Conservation (phyloP, 2,888 invertebrate genomes). For the Ophioninae sp. region DNA sequence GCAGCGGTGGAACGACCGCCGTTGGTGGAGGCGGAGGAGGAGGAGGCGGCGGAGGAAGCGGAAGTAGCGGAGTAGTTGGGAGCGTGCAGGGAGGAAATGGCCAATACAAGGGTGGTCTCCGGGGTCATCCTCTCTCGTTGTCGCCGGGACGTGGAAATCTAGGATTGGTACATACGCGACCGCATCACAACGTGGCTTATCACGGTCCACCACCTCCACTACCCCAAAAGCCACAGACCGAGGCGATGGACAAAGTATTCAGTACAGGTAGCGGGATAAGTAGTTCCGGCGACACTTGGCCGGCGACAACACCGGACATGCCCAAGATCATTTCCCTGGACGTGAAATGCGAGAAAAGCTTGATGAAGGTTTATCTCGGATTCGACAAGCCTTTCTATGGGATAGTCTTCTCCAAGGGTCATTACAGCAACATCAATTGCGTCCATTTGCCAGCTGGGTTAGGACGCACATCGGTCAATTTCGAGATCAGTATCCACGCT, state of each 20-base stretch:
- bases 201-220: conserved; percentile 88
- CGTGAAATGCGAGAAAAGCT: conserved; percentile 96
- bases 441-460: conserved; percentile 94
- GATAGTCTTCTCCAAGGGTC: conserved; percentile 97
- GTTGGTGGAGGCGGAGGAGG: conserved; percentile 52
- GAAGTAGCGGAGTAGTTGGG: conserved; percentile 31
- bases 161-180: conserved; percentile 76
- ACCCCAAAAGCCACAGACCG: conserved; percentile 82
- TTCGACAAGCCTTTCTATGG: conserved; percentile 97
- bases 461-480: conserved; percentile 92
- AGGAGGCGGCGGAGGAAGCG: conserved; percentile 36
- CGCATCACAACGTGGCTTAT: conserved; percentile 85
- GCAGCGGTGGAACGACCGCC: conserved; percentile 73
- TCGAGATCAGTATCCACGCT: conserved; percentile 94
- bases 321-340: conserved; percentile 95
- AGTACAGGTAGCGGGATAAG: conserved; percentile 73
- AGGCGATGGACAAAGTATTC: conserved; percentile 85
- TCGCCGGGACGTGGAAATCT: conserved; percentile 81
- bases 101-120: conserved; percentile 69
- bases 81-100: conserved; percentile 35
- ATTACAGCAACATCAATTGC: conserved; percentile 95
- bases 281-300: conserved; percentile 89
- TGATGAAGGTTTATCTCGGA: conserved; percentile 96
- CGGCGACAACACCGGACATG: conserved; percentile 89
- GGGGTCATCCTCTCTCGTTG: conserved; percentile 81